Conservation (phyloP, 2,888 invertebrate genomes). For the Drosophila ezoana region DNA sequence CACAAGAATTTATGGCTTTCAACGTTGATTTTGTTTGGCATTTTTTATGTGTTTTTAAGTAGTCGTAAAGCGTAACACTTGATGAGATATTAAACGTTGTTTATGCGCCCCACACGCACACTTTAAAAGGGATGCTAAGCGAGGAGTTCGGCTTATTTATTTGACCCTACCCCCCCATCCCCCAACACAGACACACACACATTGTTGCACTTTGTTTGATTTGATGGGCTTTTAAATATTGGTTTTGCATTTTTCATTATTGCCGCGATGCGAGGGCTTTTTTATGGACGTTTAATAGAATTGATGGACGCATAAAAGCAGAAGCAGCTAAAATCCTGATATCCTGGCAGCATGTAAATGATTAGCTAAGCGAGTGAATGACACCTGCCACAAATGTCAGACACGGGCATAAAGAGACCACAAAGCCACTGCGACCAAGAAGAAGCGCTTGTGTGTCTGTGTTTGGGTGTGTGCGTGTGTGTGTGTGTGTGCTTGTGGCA, state of each 20-base stretch:
- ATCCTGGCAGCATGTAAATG: conserved; percentile 40
- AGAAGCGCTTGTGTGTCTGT: background rate
- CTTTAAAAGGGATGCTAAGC: conserved; percentile 20
- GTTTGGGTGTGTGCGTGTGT: too few species aligned
- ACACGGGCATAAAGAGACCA: conserved; percentile 63
- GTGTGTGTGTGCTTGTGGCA: background rate
- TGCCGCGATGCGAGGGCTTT: conserved; percentile 35
- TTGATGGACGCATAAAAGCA: conserved; percentile 51
- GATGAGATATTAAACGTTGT: conserved; percentile 83
- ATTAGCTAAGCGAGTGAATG: conserved; percentile 60
- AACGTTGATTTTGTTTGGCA: conserved; percentile 74
- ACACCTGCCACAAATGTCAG: conserved; percentile 63
- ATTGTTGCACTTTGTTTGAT: conserved; percentile 73
- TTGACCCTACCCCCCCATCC: conserved; percentile 1
- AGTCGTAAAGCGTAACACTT: conserved; percentile 84
- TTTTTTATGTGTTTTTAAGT: conserved; percentile 83
- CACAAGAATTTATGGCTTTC: conserved; percentile 73
- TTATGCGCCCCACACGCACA: conserved; percentile 45
- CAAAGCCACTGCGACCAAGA: conserved; percentile 39
- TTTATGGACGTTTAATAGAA: conserved; percentile 68
- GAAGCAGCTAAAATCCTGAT: conserved; percentile 8
- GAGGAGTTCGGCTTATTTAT: conserved; percentile 4
- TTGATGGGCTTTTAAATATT: conserved; percentile 78
- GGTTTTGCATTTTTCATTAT: conserved; percentile 76
- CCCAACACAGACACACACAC: conserved; percentile 31